Conservation (phyloP, 2,797 vertebrate species). For the Gymnoscopelus braueri region DNA sequence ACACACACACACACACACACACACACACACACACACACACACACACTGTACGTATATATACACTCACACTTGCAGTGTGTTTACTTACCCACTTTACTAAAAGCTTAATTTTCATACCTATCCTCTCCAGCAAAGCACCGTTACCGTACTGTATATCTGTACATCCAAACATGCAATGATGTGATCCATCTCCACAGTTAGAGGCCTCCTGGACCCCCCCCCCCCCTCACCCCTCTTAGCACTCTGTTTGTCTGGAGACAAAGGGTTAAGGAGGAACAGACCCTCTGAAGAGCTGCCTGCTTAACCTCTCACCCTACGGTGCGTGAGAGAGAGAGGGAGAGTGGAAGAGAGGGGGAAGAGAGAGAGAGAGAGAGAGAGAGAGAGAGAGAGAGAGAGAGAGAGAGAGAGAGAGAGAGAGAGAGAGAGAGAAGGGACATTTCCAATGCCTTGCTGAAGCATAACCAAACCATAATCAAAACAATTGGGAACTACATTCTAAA, state of each 20-base stretch:
- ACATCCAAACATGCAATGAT: slow-evolving; percentile 38
- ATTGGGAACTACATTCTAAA: slow-evolving; percentile 25
- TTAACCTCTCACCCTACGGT: slow-evolving; percentile 77
- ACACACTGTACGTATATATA: not conserved
- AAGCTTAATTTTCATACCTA: slow-evolving; percentile 36
- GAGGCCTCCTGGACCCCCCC: slow-evolving; percentile 40
- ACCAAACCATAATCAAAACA: slow-evolving; percentile 18
- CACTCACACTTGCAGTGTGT: slow-evolving; percentile 26
- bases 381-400: slow-evolving; percentile 23
- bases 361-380: slow-evolving; percentile 27
- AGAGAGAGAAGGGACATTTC: not conserved
- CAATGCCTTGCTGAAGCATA: not conserved
- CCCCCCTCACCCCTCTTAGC: slow-evolving; percentile 8
- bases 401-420: not conserved
- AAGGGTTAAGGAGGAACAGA: slow-evolving; percentile 80
- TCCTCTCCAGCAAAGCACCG: slow-evolving; percentile 24
- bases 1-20: slow-evolving; percentile 3
- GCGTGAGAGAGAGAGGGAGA: slow-evolving; percentile 56
- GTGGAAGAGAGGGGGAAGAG: slow-evolving; percentile 28
- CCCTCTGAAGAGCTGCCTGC: slow-evolving; percentile 76
- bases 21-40: slow-evolving; percentile 3
- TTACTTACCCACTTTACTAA: slow-evolving; percentile 55
- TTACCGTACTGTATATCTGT: slow-evolving; percentile 43
- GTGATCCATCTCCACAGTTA: slow-evolving; percentile 53
- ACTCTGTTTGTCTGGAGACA: slow-evolving; percentile 62